Percentiles rank a stretch among this genome's conserved stretches.
Evolutionary conservation across 2,888 invertebrate species (phyloP).

Genomic region (Liodrosophila aerea): DNA sequence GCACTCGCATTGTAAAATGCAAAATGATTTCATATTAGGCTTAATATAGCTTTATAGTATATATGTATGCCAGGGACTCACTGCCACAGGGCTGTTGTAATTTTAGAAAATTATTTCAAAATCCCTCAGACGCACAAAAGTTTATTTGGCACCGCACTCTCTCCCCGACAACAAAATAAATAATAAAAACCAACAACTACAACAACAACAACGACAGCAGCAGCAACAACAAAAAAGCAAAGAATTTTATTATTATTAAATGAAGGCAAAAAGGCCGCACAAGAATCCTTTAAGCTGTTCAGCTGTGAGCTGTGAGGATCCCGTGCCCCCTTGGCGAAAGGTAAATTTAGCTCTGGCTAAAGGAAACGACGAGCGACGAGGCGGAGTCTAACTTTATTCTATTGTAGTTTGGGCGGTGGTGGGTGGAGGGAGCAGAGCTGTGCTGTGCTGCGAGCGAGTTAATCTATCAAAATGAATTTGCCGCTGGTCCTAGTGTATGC

Average conservation of each 20-base stretch:
- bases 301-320: slow-evolving; percentile 14
- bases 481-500: not conserved
- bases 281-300: slow-evolving; percentile 46
- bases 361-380: not conserved
- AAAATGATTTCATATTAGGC: slow-evolving; percentile 54
- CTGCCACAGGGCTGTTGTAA: slow-evolving; percentile 34
- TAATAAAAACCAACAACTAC: not conserved
- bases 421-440: slow-evolving; percentile 8
- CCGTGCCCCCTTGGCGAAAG: slow-evolving; percentile 20
- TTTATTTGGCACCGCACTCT: slow-evolving; percentile 19
- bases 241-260: slow-evolving; percentile 49
- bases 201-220: too few relatives aligned
- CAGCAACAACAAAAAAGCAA: slow-evolving; percentile 15
- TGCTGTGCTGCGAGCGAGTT: slow-evolving; percentile 6
- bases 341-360: slow-evolving; percentile 39
- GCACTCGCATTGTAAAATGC: slow-evolving; percentile 27
- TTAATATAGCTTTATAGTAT: slow-evolving; percentile 57
- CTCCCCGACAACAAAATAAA: not conserved
- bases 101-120: slow-evolving; percentile 51
- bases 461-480: slow-evolving; percentile 36
- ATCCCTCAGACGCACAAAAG: slow-evolving; percentile 33
- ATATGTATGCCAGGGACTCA: slow-evolving; percentile 6
- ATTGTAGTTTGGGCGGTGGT: not conserved
- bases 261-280: slow-evolving; percentile 27
- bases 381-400: too few relatives aligned